Conservation (phyloP, 2,888 invertebrate genomes). For the Poecilobothrus nobilitatus region DNA sequence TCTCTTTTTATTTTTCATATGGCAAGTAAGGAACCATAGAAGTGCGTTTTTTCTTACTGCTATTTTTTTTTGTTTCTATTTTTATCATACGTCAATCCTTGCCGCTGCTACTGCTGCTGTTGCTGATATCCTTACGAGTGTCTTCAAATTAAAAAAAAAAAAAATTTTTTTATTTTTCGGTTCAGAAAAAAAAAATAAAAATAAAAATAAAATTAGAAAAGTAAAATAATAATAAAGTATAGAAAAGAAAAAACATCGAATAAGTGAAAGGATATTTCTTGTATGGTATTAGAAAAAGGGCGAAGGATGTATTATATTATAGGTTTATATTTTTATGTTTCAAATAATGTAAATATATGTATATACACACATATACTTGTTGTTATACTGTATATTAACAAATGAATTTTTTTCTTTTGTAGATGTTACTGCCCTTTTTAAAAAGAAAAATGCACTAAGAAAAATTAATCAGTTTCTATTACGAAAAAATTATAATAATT, state of each 20-base stretch:
- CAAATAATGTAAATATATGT: neutral
- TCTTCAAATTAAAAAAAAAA: conserved; percentile 4
- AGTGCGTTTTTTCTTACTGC: conserved; percentile 1
- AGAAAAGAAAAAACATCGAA: neutral
- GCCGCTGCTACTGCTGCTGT: neutral
- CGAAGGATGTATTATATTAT: neutral
- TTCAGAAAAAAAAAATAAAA: neutral
- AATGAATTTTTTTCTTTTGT: too few species aligned
- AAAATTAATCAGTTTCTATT: too few species aligned
- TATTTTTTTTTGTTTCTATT: neutral
- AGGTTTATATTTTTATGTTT: neutral
- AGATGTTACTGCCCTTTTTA: too few species aligned
- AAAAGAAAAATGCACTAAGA: too few species aligned
- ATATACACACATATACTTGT: neutral
- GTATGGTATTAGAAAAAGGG: neutral
- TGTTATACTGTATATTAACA: too few species aligned
- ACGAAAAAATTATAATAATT: too few species aligned
- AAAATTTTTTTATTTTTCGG: neutral
- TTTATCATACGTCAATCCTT: neutral
- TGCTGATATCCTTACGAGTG: neutral
- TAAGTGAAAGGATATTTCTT: neutral
- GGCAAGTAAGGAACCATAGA: neutral
- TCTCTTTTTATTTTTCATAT: neutral
- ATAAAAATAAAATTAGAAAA: neutral
- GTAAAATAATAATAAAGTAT: neutral